phyloP scores from a whole-genome alignment of 2,888 invertebrate genomes.

The Gasteruption jaculator region DNA sequence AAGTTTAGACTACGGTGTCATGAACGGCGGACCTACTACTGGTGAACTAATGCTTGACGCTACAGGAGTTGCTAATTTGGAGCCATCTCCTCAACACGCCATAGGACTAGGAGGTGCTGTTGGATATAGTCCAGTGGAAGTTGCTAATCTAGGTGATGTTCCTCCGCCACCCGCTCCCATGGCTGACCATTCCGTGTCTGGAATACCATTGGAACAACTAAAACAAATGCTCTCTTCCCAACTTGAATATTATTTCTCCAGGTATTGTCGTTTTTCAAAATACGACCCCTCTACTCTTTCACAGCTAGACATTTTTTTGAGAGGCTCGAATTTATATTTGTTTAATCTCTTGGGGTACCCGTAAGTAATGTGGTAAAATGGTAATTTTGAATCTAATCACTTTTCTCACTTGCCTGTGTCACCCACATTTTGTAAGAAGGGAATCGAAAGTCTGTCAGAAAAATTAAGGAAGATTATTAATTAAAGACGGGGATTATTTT shows the following conservation, averaged over 20 bases:
- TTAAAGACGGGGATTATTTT: too few species aligned
- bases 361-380: too few species aligned
- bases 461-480: too few species aligned
- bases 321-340: too few species aligned
- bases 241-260: constrained; percentile 86
- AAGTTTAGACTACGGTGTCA: constrained; percentile 50
- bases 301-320: too few species aligned
- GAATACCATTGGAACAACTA: constrained; percentile 68
- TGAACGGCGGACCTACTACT: constrained; percentile 46
- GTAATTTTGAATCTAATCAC: too few species aligned
- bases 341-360: too few species aligned
- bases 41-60: constrained; percentile 47
- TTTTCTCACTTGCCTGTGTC: too few species aligned
- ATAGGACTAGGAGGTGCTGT: constrained; percentile 49
- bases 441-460: too few species aligned
- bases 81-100: constrained; percentile 43
- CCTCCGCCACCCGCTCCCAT: constrained; percentile 53
- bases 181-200: constrained; percentile 50
- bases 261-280: too few species aligned
- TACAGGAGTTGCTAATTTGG: constrained; percentile 40
- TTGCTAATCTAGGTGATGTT: constrained; percentile 48
- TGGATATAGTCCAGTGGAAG: constrained; percentile 44
- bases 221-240: constrained; percentile 76
- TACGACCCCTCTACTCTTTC: too few species aligned
- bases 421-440: too few species aligned